Evolutionary conservation across 2,888 invertebrate genomes (phyloP), one percentile per base, ranked within the genome.

Genomic region (Drosophila affinis): DNA sequence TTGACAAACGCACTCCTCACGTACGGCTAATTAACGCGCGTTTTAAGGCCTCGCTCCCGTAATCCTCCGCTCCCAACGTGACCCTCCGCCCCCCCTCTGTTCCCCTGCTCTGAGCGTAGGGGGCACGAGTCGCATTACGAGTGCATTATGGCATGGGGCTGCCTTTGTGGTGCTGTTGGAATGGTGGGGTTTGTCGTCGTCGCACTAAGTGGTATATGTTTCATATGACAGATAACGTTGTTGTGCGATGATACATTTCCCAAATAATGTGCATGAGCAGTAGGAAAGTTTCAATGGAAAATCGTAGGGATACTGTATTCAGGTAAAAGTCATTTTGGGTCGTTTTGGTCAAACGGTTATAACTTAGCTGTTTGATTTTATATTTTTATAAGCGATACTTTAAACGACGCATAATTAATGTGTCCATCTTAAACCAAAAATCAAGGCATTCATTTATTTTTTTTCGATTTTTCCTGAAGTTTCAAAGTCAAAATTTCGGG

Each of bases 1-100:
- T 78, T 81, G 77, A 77, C 72, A 77, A 87, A 79, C 79, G 87
- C 85, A 88, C 85, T 87, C 80, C 87, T 70, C 87, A 87, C 87
- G 89, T 89, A 78, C 76, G 61, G 73, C 79, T 84, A 87, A 87
- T 87, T 89, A 87, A 80, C 76, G 72, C 71, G 79, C 76, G 72
- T 70, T 79, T 81, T 76, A 79, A 79, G 58, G 65, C 69, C 85
- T 74, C 72, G 59, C 57, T 49, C 69, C 73, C 72, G 72, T 60
- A 71, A 59, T 39, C 71, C 72, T 52, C 65, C 45, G 32, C 24
- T 48, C 32, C 17, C 32, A 32, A 3, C n/a, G 27, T 44, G 55
- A 61, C 52, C 21, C 48, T 48, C 34, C 60, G 62, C 67, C 70
- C 24, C 5, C 24, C 5, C 24, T 5, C 44, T 54, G 53, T 18